phyloP scores from a whole-genome alignment of 2,797 vertebrate genomes.

The Enteromius trimaculatus region DNA sequence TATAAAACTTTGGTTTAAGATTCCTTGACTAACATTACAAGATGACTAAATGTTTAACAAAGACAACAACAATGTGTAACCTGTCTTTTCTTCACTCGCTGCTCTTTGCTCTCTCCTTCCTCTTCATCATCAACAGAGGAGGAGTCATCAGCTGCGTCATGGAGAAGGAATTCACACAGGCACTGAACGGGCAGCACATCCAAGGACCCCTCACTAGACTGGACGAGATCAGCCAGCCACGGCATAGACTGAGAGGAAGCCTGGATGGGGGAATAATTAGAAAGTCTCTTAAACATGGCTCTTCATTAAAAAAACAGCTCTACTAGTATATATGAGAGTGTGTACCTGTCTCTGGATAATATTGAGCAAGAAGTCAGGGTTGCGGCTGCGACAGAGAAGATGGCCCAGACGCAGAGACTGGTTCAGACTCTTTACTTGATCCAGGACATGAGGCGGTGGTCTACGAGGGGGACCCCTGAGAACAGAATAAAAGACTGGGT shows the following conservation, averaged over 20 bases:
- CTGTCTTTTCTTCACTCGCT: slow-evolving; percentile 92
- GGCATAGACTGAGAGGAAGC: slow-evolving; percentile 99
- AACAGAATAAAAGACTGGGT: neutral
- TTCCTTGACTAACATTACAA: neutral
- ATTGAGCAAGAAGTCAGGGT: slow-evolving; percentile 94
- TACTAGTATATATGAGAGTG: slow-evolving; percentile 35
- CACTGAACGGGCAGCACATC: slow-evolving; percentile 98
- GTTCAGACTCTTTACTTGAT: slow-evolving; percentile 94
- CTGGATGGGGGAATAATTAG: slow-evolving; percentile 67
- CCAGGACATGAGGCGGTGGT: slow-evolving; percentile 90
- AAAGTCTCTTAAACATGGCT: neutral
- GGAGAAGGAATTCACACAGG: slow-evolving; percentile 96
- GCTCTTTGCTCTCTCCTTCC: slow-evolving; percentile 95
- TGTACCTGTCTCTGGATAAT: slow-evolving; percentile 97
- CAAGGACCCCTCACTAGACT: slow-evolving; percentile 96
- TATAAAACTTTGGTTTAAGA: slow-evolving; percentile 1
- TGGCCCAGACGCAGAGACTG: slow-evolving; percentile 95
- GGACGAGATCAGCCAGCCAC: slow-evolving; percentile 96
- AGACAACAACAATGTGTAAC: slow-evolving; percentile 56
- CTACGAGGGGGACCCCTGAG: slow-evolving; percentile 91
- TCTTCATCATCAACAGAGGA: slow-evolving; percentile 90
- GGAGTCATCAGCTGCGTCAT: slow-evolving; percentile 89
- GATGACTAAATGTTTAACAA: neutral
- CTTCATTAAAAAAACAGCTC: neutral
- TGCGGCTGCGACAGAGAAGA: slow-evolving; percentile 94